Base-by-base conservation (phyloP, 2,113 vertebrate genomes). In the Lepus americanus region DNA sequence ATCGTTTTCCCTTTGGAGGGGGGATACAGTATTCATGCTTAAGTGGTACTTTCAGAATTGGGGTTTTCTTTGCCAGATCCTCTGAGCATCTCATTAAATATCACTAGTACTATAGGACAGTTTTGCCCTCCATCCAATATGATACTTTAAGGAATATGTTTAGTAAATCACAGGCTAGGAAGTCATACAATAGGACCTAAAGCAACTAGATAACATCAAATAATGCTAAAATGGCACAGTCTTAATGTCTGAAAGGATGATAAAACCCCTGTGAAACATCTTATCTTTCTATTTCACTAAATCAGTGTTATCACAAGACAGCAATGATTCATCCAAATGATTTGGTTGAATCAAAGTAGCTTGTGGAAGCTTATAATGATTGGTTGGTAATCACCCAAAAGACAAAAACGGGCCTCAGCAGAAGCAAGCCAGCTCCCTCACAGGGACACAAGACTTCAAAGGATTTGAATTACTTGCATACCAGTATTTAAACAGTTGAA, bases 1-100 rank as follows among this genome's bases (percentile, higher is more conserved):
- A 95, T 80, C 13, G 51, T 72, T 85, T 53, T 95, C 84, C 49
- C 72, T 97, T 90, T 92, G 87, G 89, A 95, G 63, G 59, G 92
- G 83, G 81, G n/a, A 92, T 0, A 31, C 92, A 92, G 85, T 89
- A 53, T 0, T 95, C 23, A 91, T 55, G 39, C 81, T 96, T 96
- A 74, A 44, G 94, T 97, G 96, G 39, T 92, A 89, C 3, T 97
- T 92, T 96, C 53, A 53, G 95, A 73, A 87, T 89, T 96, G 36
- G 9, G 87, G 96, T 97, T 97, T 97, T 95, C 82, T 90, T 96
- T 93, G 90, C 63, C 89, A 94, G 82, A 9, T 94, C 84, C 44
- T 97, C n/a, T 95, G 91, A 89, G 87, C 63, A 90, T 83, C 90
- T 93, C 93, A 97, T 96, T 96, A 97, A 97, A 49, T 9, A 83